These are phyloP conservation scores for Cinclus mexicanus DNA, from an alignment of 2,113 vertebrate genomes.

Conservation along the genomic window DNA sequence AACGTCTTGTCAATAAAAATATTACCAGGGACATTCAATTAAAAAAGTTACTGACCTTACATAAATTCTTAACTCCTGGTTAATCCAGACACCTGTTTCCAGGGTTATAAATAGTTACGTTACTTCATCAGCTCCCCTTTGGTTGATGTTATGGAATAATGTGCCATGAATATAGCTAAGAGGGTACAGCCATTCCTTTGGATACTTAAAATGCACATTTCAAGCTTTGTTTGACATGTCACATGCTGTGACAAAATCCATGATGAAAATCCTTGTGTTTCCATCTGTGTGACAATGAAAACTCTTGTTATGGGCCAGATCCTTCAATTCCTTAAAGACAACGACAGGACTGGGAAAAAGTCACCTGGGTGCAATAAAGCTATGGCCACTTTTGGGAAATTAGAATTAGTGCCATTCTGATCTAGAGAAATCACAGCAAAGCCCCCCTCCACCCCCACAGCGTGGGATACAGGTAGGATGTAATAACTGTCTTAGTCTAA, in stretches of 20 bases:
- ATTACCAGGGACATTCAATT: background rate
- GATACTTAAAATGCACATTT: background rate
- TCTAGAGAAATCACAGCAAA: background rate
- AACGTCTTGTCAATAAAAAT: background rate
- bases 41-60: background rate
- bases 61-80: conserved; percentile 13
- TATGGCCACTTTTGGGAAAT: background rate
- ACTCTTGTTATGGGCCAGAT: background rate
- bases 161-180: background rate
- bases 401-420: background rate
- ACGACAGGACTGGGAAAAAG: background rate
- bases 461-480: fast-evolving
- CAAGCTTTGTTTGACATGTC: background rate
- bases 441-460: too few relatives aligned
- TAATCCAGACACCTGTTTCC: conserved; percentile 2
- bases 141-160: background rate
- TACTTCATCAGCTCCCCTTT: conserved; percentile 32
- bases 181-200: background rate
- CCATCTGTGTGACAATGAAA: conserved; percentile 7
- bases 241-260: conserved; percentile 16
- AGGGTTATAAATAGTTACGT: conserved; percentile 16
- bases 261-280: conserved; percentile 1
- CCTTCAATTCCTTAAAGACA: background rate
- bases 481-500: background rate
- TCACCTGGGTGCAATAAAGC: background rate